Evolutionary conservation across 2,888 invertebrate species (phyloP), one percentile per base, ranked within the genome.

Genomic region (Tinea pellionella): DNA sequence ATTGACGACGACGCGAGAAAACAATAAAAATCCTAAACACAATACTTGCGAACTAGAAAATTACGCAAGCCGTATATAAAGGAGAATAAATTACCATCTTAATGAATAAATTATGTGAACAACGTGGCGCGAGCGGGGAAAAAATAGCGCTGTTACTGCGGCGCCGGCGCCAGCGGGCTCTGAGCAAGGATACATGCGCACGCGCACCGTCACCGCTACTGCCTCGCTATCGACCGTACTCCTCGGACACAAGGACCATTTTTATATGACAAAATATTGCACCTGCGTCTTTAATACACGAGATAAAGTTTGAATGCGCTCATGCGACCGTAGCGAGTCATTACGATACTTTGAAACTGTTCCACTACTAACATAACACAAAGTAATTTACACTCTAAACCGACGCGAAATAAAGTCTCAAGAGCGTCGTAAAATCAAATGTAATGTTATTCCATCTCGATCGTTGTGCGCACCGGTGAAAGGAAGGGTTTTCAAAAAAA

Each of bases 281-380:
- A 41, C 42, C 65, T 62, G 61, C 61, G 59, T 59, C 61, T 55
- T 61, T 41, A 61, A 61, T 73, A 68, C 47, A 41, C 67, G 76
- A 72, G 69, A 69, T 61, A 60, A 68, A 64, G 70, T 67, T 72
- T 78, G 77, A 84, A 84, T 82, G 85, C 82, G 84, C 75, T 80
- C 85, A 85, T 78, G 84, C 81, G 80, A 86, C 85, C 86, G 83
- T 84, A 82, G 78, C 84, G 73, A 83, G 80, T 75, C 78, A 83
- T 81, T 80, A 79, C 77, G 77, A 83, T 83, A 78, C 77, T 78
- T 78, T 77, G 75, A 78, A 80, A 78, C 74, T 78, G 70, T 72
- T 74, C 65, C 68, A 68, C 63, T 65, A 18, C 32, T 68, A 43
- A 16, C 37, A 61, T 66, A 72, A 71, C 72, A 71, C 73, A 77